phyloP scores from a whole-genome alignment of 1,140 invertebrate species.

The Drosophila sechellia region DNA sequence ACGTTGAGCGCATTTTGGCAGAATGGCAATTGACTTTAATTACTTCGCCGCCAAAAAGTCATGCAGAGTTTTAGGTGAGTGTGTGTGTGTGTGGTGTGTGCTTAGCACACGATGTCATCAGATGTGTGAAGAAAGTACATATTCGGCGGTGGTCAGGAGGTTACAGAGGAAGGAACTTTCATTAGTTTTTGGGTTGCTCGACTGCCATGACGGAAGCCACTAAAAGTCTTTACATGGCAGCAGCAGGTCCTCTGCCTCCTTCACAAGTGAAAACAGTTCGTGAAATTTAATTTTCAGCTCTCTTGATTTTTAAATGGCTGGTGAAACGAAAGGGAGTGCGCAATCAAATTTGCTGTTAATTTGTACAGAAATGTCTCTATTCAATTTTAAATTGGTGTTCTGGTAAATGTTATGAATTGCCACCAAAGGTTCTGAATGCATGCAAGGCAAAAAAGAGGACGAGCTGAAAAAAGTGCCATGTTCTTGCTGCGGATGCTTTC shows the following conservation, averaged over 20 bases:
- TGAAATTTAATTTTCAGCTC: conserved; percentile 75
- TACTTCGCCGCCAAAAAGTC: conserved; percentile 67
- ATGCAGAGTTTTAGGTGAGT: conserved; percentile 35
- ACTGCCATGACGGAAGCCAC: conserved; percentile 48
- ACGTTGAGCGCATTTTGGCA: conserved; percentile 69
- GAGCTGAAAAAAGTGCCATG: conserved; percentile 14
- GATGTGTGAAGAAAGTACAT: conserved; percentile 5
- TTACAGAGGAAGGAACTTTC: conserved; percentile 44
- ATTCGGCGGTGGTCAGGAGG: neutral
- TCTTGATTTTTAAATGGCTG: conserved; percentile 67
- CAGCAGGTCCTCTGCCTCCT: conserved; percentile 1
- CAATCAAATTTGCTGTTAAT: conserved; percentile 61
- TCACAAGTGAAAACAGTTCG: conserved; percentile 53
- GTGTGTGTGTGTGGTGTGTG: conserved; percentile 8
- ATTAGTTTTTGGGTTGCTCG: conserved; percentile 61
- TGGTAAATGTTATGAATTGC: conserved; percentile 66
- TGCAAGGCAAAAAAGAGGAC: conserved; percentile 3
- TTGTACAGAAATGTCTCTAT: conserved; percentile 76
- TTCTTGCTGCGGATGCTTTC: conserved; percentile 53
- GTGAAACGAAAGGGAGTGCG: conserved; percentile 11
- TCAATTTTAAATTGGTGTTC: conserved; percentile 58
- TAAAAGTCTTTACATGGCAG: conserved; percentile 63
- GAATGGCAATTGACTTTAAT: conserved; percentile 80
- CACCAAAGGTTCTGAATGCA: conserved; percentile 34
- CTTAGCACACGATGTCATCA: conserved; percentile 50